A percentile compares a stretch with the other conserved stretches of the same genome.
Conservation (phyloP, 2,113 vertebrate species). For the Mormyrus lacerda region DNA sequence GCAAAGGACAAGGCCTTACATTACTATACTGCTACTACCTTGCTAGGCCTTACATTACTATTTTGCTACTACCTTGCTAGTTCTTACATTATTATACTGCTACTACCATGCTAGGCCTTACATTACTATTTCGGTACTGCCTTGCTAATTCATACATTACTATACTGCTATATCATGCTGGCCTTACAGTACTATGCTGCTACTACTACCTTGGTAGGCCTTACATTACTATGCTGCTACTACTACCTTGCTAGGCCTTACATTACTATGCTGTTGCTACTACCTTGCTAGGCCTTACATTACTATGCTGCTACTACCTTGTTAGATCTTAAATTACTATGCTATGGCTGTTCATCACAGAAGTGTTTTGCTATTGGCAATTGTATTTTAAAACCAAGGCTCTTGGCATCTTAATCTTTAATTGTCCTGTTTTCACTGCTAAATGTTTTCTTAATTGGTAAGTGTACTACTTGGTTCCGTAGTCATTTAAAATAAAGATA, state of each 20-base stretch:
- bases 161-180: no score
- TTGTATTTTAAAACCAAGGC: conserved; percentile 52
- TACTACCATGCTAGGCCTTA: background rate
- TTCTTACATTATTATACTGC: background rate
- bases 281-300: no score
- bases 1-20: background rate
- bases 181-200: background rate
- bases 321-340: conserved; percentile 43
- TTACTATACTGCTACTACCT: background rate
- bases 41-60: background rate
- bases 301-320: background rate
- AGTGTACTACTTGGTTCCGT: conserved; percentile 33
- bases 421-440: conserved; percentile 43
- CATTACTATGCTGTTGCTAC: background rate
- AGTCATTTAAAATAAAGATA: conserved; percentile 59
- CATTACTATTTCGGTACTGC: background rate
- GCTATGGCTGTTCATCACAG: conserved; percentile 62
- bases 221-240: background rate
- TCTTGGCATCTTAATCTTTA: conserved; percentile 62
- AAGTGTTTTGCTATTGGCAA: conserved; percentile 56
- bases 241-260: background rate
- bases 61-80: background rate
- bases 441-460: conserved; percentile 18
- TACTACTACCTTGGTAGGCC: background rate
- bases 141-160: background rate